Evolutionary conservation across 2,797 vertebrate genomes (phyloP).

Genomic region (Synaphobranchus kaupii): DNA sequence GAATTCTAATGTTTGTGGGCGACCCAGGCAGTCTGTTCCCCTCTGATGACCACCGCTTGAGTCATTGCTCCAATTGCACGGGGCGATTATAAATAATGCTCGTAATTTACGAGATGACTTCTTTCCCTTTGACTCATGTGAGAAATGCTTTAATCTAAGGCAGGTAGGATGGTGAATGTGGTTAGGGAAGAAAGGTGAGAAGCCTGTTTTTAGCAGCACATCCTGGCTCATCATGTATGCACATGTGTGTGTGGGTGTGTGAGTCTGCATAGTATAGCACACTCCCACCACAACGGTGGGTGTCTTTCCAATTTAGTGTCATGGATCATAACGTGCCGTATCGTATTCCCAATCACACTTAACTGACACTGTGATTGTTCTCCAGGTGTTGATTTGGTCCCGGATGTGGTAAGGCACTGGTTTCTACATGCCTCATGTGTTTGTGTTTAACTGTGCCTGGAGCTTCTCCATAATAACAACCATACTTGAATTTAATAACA

Average conservation of each 20-base stretch:
- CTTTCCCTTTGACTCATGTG: conserved; percentile 41
- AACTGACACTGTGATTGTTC: background rate
- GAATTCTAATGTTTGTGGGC: background rate
- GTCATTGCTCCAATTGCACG: conserved; percentile 51
- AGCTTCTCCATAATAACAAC: background rate
- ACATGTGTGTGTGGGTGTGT: background rate
- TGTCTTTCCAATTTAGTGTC: background rate
- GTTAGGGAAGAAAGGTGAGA: conserved; percentile 10
- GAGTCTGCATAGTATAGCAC: background rate
- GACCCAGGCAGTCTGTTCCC: background rate
- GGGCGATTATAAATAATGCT: conserved; percentile 3
- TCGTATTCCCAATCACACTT: background rate
- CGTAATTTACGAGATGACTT: conserved; percentile 64
- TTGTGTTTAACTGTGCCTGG: background rate
- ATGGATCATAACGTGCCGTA: background rate
- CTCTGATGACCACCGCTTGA: conserved; percentile 45
- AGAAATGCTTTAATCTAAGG: conserved; percentile 21
- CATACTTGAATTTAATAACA: background rate
- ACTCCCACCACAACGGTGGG: background rate
- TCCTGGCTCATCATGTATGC: background rate
- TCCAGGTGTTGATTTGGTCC: background rate
- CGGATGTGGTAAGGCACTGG: conserved; percentile 5
- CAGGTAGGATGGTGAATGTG: conserved; percentile 15
- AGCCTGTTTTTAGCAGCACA: conserved; percentile 16
- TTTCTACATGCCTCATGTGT: background rate